phyloP scores from a whole-genome alignment of 2,797 vertebrate genomes.

The Macrochelys suwanniensis region DNA sequence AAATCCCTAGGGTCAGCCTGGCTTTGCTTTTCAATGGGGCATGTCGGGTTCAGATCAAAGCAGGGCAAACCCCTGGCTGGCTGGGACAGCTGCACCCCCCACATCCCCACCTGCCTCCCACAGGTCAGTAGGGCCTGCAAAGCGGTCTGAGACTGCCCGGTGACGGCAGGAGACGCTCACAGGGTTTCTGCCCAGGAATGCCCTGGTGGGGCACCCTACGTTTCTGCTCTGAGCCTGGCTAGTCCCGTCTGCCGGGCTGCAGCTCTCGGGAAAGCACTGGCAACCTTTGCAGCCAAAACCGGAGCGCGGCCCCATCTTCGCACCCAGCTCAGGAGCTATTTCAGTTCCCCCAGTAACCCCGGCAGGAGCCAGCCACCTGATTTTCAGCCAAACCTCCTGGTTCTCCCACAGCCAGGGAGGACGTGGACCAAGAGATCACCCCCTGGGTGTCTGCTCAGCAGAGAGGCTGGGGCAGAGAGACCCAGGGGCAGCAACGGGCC shows the following conservation, averaged over 20 bases:
- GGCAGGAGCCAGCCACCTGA: neutral
- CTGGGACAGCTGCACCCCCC: neutral
- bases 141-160: rapidly evolving
- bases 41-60: neutral
- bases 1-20: neutral
- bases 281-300: neutral
- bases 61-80: neutral
- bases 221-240: neutral
- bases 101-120: neutral
- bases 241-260: no score
- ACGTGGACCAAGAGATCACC: neutral
- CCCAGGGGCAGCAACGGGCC: neutral
- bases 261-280: neutral
- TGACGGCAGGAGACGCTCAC: neutral
- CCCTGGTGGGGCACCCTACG: neutral
- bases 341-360: neutral
- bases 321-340: neutral
- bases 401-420: no score
- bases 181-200: neutral
- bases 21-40: neutral
- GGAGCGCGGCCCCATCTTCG: neutral
- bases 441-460: no score
- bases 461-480: neutral
- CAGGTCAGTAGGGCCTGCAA: neutral
- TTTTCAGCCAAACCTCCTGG: neutral